Evolutionary conservation across 92 coral and sea anemone species (phyloP).

Genomic region (Hydrozoanthus gracilis): DNA sequence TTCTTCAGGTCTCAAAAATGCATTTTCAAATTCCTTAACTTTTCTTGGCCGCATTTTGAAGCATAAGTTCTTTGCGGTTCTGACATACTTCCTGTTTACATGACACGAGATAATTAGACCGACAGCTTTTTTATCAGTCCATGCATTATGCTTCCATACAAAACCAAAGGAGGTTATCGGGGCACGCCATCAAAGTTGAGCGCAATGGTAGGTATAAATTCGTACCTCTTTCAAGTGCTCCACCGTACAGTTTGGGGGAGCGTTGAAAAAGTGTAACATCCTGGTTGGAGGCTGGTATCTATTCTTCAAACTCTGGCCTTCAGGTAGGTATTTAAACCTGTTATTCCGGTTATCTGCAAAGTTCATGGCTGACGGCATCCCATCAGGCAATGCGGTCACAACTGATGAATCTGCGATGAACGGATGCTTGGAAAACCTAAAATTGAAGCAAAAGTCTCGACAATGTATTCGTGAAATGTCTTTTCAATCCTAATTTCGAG

Average conservation of each 20-base stretch:
- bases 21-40: too few relatives aligned
- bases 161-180: too few relatives aligned
- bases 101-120: too few relatives aligned
- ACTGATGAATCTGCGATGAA: constrained; percentile 99
- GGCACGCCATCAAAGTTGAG: too few relatives aligned
- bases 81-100: too few relatives aligned
- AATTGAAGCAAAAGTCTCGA: neutral
- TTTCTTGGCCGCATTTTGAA: too few relatives aligned
- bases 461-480: neutral
- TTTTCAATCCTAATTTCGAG: neutral
- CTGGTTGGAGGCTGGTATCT: constrained; percentile 99
- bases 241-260: constrained; percentile 98
- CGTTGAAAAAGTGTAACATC: constrained; percentile 98
- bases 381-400: constrained; percentile 93
- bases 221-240: constrained; percentile 94
- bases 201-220: too few relatives aligned
- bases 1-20: too few relatives aligned
- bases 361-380: constrained; percentile 96
- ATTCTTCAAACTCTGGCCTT: constrained; percentile 96
- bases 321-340: constrained; percentile 97
- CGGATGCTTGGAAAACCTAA: constrained; percentile 99
- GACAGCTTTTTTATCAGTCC: too few relatives aligned
- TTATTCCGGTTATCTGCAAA: constrained; percentile 98
- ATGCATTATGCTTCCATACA: too few relatives aligned
- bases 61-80: too few relatives aligned